These are phyloP conservation scores for Numenius phaeopus DNA, from an alignment of 2,797 vertebrate genomes.

Conservation along the genomic window DNA sequence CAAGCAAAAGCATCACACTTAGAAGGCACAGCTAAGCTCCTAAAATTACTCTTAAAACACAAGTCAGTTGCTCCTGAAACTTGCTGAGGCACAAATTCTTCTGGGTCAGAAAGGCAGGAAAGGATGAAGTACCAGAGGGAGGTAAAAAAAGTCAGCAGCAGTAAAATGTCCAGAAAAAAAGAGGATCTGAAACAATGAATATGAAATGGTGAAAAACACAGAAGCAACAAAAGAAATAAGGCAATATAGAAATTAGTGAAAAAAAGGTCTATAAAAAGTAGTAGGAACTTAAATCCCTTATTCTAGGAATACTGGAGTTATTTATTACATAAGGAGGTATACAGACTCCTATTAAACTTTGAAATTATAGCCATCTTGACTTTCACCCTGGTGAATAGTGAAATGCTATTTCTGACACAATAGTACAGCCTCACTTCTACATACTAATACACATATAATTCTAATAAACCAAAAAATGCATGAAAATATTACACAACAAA, in stretches of 20 bases:
- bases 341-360: neutral
- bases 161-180: neutral
- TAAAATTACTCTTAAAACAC: neutral
- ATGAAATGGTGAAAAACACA: neutral
- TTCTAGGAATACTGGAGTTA: neutral
- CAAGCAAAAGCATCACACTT: neutral
- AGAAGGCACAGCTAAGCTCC: neutral
- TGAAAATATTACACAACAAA: neutral
- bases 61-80: neutral
- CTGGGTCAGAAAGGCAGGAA: neutral
- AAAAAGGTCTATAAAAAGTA: neutral
- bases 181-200: neutral
- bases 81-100: neutral
- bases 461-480: neutral
- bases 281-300: neutral
- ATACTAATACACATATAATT: neutral
- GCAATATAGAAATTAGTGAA: rapidly evolving
- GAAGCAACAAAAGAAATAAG: neutral
- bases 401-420: neutral
- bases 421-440: neutral
- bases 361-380: neutral
- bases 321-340: neutral
- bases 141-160: neutral
- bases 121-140: neutral
- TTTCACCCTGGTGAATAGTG: neutral